phyloP scores from a whole-genome alignment of 2,113 vertebrate genomes.

The Mustela lutreola region DNA sequence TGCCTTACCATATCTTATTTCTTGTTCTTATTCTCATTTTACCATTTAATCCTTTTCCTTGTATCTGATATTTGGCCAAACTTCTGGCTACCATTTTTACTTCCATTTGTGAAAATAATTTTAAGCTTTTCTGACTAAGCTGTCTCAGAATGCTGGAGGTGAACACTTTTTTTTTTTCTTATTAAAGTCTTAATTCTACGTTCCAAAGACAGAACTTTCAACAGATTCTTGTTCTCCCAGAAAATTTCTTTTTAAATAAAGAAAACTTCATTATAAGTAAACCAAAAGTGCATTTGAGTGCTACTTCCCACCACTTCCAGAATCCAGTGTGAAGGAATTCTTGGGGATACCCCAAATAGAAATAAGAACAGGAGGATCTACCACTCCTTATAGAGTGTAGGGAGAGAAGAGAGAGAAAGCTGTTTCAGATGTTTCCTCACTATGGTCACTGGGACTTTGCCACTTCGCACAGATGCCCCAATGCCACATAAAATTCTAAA shows the following conservation, averaged over 20 bases:
- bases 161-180: not conserved
- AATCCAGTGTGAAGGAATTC: not conserved
- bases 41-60: not conserved
- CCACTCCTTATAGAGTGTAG: not conserved
- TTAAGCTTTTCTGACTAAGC: not conserved
- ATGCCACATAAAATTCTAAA: not conserved
- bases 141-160: not conserved
- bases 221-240: not conserved
- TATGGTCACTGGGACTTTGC: not conserved
- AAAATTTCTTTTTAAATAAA: not conserved
- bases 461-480: not conserved
- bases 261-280: not conserved
- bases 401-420: not conserved
- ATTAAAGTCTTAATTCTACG: not conserved
- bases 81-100: not conserved
- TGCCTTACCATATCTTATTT: not conserved
- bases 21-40: not conserved
- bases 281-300: not conserved
- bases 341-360: rapidly evolving
- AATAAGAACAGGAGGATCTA: not conserved
- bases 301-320: not conserved
- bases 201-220: slow-evolving; percentile 8
- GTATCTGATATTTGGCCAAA: not conserved
- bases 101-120: not conserved
- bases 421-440: not conserved